Evolutionary conservation across 2,888 invertebrate genomes (phyloP).

Genomic region (Ptilodon capucinus): DNA sequence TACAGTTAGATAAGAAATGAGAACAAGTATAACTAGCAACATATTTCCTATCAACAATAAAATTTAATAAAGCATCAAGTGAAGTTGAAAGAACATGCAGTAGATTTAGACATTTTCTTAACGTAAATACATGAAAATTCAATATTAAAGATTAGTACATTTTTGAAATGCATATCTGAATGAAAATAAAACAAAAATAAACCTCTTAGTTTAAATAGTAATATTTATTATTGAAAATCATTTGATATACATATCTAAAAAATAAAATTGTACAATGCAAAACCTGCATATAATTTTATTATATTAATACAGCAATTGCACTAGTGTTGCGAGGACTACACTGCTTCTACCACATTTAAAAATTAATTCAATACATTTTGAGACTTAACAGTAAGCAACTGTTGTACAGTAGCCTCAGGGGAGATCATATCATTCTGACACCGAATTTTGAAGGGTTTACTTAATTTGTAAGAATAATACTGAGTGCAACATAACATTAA

Average conservation of each 20-base stretch:
- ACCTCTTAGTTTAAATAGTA: slow-evolving; percentile 73
- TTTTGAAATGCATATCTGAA: slow-evolving; percentile 64
- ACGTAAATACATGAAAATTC: slow-evolving; percentile 43
- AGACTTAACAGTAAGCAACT: slow-evolving; percentile 53
- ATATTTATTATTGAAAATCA: slow-evolving; percentile 78
- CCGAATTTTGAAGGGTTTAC: slow-evolving; percentile 65
- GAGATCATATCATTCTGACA: slow-evolving; percentile 66
- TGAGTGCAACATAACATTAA: slow-evolving; percentile 73
- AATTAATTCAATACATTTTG: slow-evolving; percentile 61
- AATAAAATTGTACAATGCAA: slow-evolving; percentile 81
- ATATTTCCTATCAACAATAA: slow-evolving; percentile 44
- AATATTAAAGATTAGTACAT: slow-evolving; percentile 46
- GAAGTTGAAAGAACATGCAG: slow-evolving; percentile 40
- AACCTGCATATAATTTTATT: slow-evolving; percentile 76
- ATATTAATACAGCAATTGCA: slow-evolving; percentile 74
- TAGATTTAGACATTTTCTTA: slow-evolving; percentile 41
- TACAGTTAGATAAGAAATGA: slow-evolving; percentile 47
- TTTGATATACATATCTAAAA: slow-evolving; percentile 77
- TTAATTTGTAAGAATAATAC: slow-evolving; percentile 72
- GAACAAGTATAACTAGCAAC: slow-evolving; percentile 46
- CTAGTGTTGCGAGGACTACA: slow-evolving; percentile 81
- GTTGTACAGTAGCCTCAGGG: slow-evolving; percentile 64
- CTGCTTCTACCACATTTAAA: slow-evolving; percentile 68
- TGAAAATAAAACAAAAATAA: slow-evolving; percentile 70
- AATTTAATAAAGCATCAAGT: slow-evolving; percentile 46